phyloP scores from a whole-genome alignment of 2,888 invertebrate species.

The Busseola fusca region DNA sequence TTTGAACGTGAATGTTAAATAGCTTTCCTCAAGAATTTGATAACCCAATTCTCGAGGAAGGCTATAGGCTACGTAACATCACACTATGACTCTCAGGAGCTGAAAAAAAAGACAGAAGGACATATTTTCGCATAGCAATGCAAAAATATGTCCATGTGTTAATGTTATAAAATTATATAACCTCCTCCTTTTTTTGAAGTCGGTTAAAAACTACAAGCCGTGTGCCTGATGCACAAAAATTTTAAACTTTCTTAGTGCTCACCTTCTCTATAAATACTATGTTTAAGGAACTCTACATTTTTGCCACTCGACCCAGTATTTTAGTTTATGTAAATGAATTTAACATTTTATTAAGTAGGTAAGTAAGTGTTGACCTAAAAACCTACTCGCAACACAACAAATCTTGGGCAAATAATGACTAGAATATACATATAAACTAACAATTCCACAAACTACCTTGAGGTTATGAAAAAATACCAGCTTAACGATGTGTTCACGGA shows the following conservation, averaged over 20 bases:
- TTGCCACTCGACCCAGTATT: too few species aligned
- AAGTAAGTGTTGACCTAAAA: background rate
- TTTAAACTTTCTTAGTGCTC: background rate
- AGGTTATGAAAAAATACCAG: background rate
- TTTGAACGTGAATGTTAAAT: background rate
- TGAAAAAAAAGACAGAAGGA: background rate
- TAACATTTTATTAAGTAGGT: too few species aligned
- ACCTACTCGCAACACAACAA: background rate
- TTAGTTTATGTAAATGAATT: too few species aligned
- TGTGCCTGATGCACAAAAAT: too few species aligned
- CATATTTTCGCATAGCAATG: too few species aligned
- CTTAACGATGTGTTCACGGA: conserved; percentile 15
- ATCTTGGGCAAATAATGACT: background rate
- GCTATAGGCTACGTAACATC: background rate
- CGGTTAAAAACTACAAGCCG: too few species aligned
- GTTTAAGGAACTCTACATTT: background rate
- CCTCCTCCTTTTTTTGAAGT: too few species aligned
- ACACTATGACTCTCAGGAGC: background rate
- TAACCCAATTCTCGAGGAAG: too few species aligned
- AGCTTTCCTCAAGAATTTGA: too few species aligned
- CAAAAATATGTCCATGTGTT: background rate
- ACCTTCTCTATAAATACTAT: background rate
- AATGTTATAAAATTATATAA: background rate
- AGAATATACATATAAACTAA: background rate
- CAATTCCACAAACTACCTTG: conserved; percentile 3